These are phyloP conservation scores for Eupelmus urozonus DNA, from an alignment of 2,888 invertebrate species.

Conservation along the genomic window DNA sequence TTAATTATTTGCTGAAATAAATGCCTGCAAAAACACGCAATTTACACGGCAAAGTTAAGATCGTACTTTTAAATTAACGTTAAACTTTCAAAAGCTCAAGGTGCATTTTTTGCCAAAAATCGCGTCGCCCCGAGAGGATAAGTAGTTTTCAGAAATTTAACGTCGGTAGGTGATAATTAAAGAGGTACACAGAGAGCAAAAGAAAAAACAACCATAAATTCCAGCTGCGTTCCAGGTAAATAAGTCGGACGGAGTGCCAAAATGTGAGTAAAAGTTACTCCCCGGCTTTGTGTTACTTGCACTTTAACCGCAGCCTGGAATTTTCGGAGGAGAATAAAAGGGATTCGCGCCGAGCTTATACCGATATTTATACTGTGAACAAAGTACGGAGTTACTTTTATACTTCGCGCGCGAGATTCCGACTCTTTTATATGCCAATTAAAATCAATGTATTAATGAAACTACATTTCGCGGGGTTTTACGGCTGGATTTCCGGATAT, in stretches of 20 bases:
- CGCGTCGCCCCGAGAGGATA: conserved; percentile 9
- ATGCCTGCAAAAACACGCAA: background rate
- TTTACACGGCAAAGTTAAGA: conserved; percentile 13
- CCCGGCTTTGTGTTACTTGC: background rate
- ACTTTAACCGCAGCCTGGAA: background rate
- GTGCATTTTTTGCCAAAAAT: too few species aligned
- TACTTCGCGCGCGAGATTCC: too few species aligned
- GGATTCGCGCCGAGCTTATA: too few species aligned
- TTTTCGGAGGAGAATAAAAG: background rate
- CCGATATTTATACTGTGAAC: too few species aligned
- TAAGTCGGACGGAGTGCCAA: background rate
- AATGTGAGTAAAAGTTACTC: conserved; percentile 10
- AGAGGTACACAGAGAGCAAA: background rate
- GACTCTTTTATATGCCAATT: background rate
- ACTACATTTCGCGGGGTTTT: too few species aligned
- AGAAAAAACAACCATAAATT: conserved; percentile 15
- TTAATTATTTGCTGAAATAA: background rate
- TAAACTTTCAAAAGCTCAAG: conserved; percentile 6
- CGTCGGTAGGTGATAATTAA: conserved; percentile 35
- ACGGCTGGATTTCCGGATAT: too few species aligned
- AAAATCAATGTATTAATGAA: too few species aligned
- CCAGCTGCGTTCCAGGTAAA: background rate
- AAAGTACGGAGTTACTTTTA: too few species aligned
- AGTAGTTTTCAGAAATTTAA: conserved; percentile 31
- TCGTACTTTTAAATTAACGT: conserved; percentile 27